phyloP scores from a whole-genome alignment of 1,140 invertebrate species.

The Pseudomyrmex sp. region DNA sequence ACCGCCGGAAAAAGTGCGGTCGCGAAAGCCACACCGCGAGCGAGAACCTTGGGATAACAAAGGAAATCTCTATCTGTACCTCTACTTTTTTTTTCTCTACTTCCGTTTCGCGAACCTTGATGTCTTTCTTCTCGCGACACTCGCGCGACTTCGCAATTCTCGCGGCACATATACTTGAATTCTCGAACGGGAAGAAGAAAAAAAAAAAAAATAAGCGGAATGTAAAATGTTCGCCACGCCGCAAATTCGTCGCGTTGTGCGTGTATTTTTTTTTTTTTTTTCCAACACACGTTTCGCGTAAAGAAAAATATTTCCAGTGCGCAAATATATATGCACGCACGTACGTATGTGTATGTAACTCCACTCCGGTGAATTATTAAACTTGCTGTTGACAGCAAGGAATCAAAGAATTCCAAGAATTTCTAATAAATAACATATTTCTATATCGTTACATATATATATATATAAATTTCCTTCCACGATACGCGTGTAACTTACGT shows the following conservation, averaged over 20 bases:
- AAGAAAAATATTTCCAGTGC: background rate
- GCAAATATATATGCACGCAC: too few species aligned
- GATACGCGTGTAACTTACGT: conserved; percentile 40
- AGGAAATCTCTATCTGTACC: conserved; percentile 53
- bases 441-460: background rate
- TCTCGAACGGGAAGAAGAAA: background rate
- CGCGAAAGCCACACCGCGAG: conserved; percentile 27
- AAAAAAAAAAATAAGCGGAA: conserved; percentile 9
- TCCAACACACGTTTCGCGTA: background rate
- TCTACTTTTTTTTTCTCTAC: conserved; percentile 26
- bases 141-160: conserved; percentile 23
- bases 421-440: conserved; percentile 19
- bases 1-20: conserved; percentile 50
- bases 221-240: background rate
- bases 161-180: background rate
- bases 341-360: background rate
- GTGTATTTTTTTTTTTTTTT: background rate
- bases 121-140: background rate
- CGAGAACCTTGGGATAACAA: conserved; percentile 58
- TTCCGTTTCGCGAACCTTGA: conserved; percentile 12
- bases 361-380: background rate
- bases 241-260: background rate
- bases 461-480: conserved; percentile 2
- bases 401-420: background rate
- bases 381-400: background rate